Evolutionary conservation across 2,888 invertebrate genomes (phyloP), one percentile per base, ranked within the genome.

Genomic region (Steinernema hermaphroditum): DNA sequence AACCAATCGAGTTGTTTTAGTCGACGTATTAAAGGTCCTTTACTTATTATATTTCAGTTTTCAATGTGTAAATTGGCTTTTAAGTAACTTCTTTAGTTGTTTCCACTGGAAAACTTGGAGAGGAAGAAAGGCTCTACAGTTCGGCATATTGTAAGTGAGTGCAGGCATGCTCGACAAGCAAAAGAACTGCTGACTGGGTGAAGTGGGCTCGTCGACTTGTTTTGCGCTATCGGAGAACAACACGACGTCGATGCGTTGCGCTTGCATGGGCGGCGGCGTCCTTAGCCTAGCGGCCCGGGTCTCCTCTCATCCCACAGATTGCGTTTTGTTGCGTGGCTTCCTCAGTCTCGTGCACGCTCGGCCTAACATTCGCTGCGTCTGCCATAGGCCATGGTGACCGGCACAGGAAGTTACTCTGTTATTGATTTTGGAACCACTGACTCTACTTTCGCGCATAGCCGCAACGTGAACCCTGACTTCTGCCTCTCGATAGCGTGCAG

Each of bases 201-300:
- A 49, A 37, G 37, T 37, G 6, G 12, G 37, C 37, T 37, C 37
- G 12, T 37, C 34, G 29, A 62, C 62, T 62, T 62, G 62, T 62
- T 62, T 62, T 62, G 62, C 62, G 62, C 29, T 46, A 8, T 27
- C 16, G 27, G 34, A 62, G 1, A 32, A 62, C 46, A 46, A 46
- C 46, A 46, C 16, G 46, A 46, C n/a, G n/a, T 46, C 46, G 46
- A 46, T 46, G 16, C 32, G 62, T 62, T 62, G 41, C 41, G 41
- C 24, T 69, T 69, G 69, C 44, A 69, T 44, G 34, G 43, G 69
- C n/a, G 44, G 69, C n/a, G 44, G 41, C 34, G 19, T n/a, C 68
- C n/a, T 37, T 41, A 16, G 34, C 41, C 24, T 19, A 22, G 44
- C 41, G 16, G 22, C 32, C 69, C 8, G 27, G 12, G n/a, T 19